A percentile compares a stretch with the other conserved stretches of the same genome.
Evolutionary conservation across 92 coral and sea anemone species (phyloP).

Genomic region (Palythoa caribaeorum): DNA sequence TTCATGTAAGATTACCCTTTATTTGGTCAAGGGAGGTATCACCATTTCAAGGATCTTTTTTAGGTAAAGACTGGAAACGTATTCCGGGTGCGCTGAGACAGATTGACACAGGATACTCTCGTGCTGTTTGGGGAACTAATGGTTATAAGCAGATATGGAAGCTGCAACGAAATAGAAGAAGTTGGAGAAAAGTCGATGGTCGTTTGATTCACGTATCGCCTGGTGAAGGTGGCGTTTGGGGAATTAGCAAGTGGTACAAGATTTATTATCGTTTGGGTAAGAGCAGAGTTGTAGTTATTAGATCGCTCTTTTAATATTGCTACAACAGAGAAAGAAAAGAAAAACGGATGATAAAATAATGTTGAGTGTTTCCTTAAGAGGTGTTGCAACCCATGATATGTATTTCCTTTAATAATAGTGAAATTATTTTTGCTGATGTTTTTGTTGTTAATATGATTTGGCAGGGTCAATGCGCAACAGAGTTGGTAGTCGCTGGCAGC

Average conservation of each 20-base stretch:
- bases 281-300: not conserved
- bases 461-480: conserved; percentile 13
- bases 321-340: no score
- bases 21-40: no score
- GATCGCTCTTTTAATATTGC: no score
- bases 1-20: no score
- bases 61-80: not conserved
- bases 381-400: not conserved
- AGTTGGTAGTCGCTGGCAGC: conserved; percentile 50
- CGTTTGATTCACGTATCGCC: conserved; percentile 33
- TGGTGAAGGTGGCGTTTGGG: conserved; percentile 49
- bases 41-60: not conserved
- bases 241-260: not conserved
- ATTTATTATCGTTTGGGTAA: conserved; percentile 20
- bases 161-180: conserved; percentile 16
- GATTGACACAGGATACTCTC: conserved; percentile 31
- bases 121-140: conserved; percentile 44
- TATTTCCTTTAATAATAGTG: not conserved
- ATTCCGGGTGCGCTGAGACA: not conserved
- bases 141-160: conserved; percentile 29
- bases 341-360: no score
- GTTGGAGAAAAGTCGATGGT: conserved; percentile 34
- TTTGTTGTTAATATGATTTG: not conserved
- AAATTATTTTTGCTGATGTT: not conserved
- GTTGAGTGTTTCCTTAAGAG: no score